A percentile compares a stretch with the other conserved stretches of the same genome.
These are phyloP conservation scores for Microtus montanus DNA, from an alignment of 2,113 vertebrate genomes.

Conservation along the genomic window DNA sequence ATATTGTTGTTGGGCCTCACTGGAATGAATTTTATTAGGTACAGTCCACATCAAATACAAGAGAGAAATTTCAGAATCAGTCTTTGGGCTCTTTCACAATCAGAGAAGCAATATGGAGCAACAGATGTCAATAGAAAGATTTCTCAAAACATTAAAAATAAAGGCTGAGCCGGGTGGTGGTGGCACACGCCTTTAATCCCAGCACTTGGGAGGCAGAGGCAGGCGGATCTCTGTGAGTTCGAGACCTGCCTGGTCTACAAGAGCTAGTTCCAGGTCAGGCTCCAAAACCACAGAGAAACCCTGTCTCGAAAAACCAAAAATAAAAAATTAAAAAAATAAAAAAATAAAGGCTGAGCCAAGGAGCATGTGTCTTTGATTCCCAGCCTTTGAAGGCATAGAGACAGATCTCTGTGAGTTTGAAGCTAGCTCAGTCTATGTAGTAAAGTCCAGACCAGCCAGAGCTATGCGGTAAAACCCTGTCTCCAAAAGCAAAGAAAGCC, in stretches of 20 bases:
- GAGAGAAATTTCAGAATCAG: neutral
- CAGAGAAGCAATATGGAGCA: neutral
- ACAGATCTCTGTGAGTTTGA: neutral
- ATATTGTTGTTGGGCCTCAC: neutral
- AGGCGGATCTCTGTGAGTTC: no score
- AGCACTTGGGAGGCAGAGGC: no score
- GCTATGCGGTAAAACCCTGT: neutral
- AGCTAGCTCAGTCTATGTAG: neutral
- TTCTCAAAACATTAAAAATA: neutral
- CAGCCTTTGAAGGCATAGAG: neutral
- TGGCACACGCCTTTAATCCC: no score
- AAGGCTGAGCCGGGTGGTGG: neutral
- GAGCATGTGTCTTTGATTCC: neutral
- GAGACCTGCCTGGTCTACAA: no score
- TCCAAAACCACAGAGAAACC: no score
- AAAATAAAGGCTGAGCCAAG: neutral
- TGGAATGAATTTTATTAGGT: neutral
- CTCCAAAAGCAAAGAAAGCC: neutral
- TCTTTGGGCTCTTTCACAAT: neutral
- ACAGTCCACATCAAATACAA: neutral
- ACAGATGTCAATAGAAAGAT: neutral
- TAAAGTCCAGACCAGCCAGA: neutral
- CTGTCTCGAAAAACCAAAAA: no score
- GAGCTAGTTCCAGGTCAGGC: no score
- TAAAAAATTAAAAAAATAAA: no score